phyloP scores from a whole-genome alignment of 2,888 invertebrate genomes.

The Pseudeuparius sepicola region DNA sequence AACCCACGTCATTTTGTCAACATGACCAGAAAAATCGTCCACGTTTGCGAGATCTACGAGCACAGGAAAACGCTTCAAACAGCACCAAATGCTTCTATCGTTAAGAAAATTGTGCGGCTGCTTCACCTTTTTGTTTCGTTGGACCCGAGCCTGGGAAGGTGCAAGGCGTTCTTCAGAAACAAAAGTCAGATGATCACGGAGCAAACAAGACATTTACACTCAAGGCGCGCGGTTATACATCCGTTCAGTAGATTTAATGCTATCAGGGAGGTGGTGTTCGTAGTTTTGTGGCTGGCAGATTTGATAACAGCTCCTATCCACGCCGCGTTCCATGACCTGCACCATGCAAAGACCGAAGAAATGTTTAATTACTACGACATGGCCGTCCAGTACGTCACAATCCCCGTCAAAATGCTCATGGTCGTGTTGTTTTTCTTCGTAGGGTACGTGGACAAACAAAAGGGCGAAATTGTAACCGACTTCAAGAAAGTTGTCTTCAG shows the following conservation, averaged over 20 bases:
- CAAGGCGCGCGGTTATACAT: constrained; percentile 23
- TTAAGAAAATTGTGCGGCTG: constrained; percentile 11
- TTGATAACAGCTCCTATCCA: too few species aligned
- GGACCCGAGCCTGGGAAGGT: constrained; percentile 13
- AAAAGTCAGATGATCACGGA: constrained; percentile 21
- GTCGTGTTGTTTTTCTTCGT: constrained; percentile 11
- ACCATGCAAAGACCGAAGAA: too few species aligned
- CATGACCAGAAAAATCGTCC: too few species aligned
- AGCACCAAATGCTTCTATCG: constrained; percentile 17
- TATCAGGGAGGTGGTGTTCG: constrained; percentile 16
- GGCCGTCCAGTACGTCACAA: too few species aligned
- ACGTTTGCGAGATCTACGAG: too few species aligned
- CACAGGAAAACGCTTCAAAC: too few species aligned
- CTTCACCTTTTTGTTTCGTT: constrained; percentile 15
- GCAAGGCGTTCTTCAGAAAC: constrained; percentile 21
- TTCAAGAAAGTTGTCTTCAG: constrained; percentile 13
- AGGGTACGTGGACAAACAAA: constrained; percentile 14
- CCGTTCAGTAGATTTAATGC: constrained; percentile 24
- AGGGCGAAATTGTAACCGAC: constrained; percentile 14
- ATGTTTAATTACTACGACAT: too few species aligned
- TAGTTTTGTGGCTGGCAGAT: constrained; percentile 19
- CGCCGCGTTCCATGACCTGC: too few species aligned
- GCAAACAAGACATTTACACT: constrained; percentile 20
- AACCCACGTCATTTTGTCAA: too few species aligned
- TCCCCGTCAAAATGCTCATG: constrained; percentile 11